Base-by-base conservation (phyloP, 37 sponge, comb jelly and placozoan species). In the Cladorhizidae sp. region DNA sequence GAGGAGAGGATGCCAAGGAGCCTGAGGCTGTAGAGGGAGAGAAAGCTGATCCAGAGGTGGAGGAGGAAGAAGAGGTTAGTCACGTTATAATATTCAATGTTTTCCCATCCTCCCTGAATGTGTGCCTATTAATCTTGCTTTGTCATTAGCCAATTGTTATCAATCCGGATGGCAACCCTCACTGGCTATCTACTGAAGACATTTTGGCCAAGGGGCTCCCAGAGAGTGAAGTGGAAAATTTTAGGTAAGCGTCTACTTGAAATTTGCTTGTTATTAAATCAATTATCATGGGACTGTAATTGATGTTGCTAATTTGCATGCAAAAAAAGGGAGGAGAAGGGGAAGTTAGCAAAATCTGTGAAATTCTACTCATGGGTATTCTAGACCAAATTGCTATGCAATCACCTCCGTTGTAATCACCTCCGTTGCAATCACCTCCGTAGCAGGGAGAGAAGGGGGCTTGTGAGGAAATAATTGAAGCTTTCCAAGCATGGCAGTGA, bases 131-230 rank as follows among this genome's bases (percentile, higher is more conserved):
- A n/a, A 7, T 65, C 3, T 65, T 35, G 2, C 35, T 65, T 15
- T 32, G 1, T 33, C 32, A 31, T 65, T 77, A 84, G 71, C 76
- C 67, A 8, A 31, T 77, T 9, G 68, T 61, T 0, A 76, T 77
- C 31, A 76, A 59, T 29, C 85, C 73, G 0, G 77, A 77, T 12
- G 83, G 73, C 23, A 70, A 40, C 64, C 83, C 79, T 25, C 38
- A 78, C 67, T 88, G 82, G 89, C 74, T 88, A 9, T 73, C 79
- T 15, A 64, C 50, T 15, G 89, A 88, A 54, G 83, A 76, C 14
- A 28, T 82, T 23, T 65, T 70, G n/a, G 82, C 78, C 14, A 88
- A 82, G 41, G 89, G 89, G 20, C 43, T 88, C 2, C 65, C 83
- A 32, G 83, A 76, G 42, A 69, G 35, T 32, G 79, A 83, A 40